These are phyloP conservation scores for Aricia artaxerxes DNA, from an alignment of 2,888 invertebrate species.

Conservation along the genomic window DNA sequence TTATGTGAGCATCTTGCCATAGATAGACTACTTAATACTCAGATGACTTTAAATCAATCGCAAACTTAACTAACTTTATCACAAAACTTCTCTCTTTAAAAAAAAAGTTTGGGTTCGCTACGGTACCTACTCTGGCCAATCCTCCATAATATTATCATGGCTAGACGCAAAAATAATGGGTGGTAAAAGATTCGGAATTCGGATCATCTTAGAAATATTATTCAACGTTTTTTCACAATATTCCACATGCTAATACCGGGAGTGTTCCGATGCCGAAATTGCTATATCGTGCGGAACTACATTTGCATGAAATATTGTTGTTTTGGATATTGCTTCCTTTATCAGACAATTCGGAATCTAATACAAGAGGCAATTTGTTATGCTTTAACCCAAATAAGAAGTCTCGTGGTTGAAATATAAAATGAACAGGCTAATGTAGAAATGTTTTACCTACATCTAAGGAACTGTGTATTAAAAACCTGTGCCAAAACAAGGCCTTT, in stretches of 20 bases:
- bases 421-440: neutral
- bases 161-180: too few species aligned
- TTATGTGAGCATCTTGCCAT: too few species aligned
- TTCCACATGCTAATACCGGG: neutral
- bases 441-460: too few species aligned
- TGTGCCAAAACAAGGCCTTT: too few species aligned
- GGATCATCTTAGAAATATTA: neutral
- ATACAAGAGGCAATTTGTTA: neutral
- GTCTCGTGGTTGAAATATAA: neutral
- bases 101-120: too few species aligned
- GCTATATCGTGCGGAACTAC: constrained; percentile 24
- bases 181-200: neutral
- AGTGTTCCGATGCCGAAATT: constrained; percentile 14
- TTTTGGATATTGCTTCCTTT: constrained; percentile 18
- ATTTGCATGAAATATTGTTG: constrained; percentile 23
- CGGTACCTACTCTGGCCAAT: too few species aligned
- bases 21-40: too few species aligned
- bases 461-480: too few species aligned
- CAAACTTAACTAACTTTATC: too few species aligned
- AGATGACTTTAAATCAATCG: too few species aligned
- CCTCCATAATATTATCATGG: too few species aligned
- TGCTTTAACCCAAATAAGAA: neutral
- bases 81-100: too few species aligned
- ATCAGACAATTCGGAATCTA: neutral
- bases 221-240: neutral